Evolutionary conservation across 2,113 vertebrate species (phyloP).

Genomic region (Dinomys branickii): DNA sequence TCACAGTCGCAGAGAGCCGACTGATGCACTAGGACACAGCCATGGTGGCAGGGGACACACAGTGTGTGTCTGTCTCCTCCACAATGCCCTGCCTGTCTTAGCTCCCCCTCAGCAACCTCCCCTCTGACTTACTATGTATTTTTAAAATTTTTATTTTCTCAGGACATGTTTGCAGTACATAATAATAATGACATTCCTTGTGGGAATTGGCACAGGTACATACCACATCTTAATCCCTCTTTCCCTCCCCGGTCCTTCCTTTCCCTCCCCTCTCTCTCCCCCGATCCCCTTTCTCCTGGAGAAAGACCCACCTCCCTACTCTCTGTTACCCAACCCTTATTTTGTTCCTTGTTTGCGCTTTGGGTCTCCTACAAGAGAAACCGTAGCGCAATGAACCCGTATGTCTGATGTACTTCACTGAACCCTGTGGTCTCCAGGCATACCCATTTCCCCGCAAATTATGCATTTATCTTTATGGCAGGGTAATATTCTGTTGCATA

Average conservation of each 20-base stretch:
- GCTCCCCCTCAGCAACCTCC: neutral
- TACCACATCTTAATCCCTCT: neutral
- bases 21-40: neutral
- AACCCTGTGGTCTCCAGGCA: neutral
- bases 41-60: neutral
- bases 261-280: neutral
- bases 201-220: neutral
- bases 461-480: neutral
- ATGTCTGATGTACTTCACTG: neutral
- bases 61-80: neutral
- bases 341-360: neutral
- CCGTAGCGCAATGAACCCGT: neutral
- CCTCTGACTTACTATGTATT: neutral
- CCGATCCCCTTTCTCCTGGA: neutral
- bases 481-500: neutral
- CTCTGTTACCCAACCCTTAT: neutral
- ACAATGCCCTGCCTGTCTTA: neutral
- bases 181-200: neutral
- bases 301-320: neutral
- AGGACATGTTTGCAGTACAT: neutral
- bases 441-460: neutral
- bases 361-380: neutral
- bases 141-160: neutral
- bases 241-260: neutral
- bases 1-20: neutral